These are phyloP conservation scores for Gymnogyps californianus DNA, from an alignment of 2,113 vertebrate genomes.

Conservation along the genomic window DNA sequence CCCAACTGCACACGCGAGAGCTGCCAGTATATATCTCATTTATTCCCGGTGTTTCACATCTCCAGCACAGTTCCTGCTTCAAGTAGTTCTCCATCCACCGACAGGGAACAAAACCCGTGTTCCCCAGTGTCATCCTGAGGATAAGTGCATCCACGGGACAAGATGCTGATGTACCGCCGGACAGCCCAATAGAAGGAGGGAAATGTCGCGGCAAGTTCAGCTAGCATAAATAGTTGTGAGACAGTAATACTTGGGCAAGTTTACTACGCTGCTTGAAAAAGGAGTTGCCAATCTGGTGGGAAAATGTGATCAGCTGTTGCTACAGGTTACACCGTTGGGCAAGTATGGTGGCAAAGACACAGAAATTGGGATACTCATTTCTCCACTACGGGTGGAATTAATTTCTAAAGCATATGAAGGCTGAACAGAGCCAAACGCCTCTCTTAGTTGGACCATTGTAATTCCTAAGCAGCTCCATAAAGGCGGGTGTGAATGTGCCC, in stretches of 20 bases:
- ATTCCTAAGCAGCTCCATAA: background rate
- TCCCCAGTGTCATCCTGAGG: no score
- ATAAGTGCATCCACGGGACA: background rate
- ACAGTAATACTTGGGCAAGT: background rate
- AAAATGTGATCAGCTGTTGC: background rate
- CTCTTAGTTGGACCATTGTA: background rate
- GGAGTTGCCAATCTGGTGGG: background rate
- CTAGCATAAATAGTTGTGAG: background rate
- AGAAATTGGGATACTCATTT: background rate
- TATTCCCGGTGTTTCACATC: background rate
- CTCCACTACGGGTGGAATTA: background rate
- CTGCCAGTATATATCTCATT: background rate
- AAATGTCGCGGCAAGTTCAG: background rate
- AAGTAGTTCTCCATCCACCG: rapidly evolving
- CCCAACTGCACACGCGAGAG: no score
- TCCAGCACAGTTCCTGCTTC: background rate
- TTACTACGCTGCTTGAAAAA: background rate
- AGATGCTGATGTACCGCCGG: background rate
- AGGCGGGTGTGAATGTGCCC: rapidly evolving
- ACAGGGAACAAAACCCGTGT: no score
- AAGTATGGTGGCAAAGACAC: background rate
- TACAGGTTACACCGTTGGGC: background rate
- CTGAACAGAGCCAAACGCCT: background rate
- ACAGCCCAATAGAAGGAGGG: no score
- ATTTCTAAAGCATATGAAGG: background rate